Percentiles rank a stretch among this genome's conserved stretches.
These are phyloP conservation scores for Larimichthys crocea DNA, from an alignment of 2,113 vertebrate genomes.

Conservation along the genomic window DNA sequence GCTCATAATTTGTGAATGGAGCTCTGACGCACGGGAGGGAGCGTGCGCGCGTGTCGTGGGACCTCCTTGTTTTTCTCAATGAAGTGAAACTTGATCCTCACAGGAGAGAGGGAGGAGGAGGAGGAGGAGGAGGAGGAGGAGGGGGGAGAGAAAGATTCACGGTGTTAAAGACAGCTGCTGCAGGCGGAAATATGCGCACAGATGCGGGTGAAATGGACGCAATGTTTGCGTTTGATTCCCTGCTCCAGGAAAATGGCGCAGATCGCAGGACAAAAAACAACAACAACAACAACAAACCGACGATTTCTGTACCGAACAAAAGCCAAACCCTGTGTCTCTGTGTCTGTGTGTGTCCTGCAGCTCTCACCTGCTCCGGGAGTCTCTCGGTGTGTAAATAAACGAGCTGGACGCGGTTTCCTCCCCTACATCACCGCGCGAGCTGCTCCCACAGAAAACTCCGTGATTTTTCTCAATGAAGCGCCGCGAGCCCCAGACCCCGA, in stretches of 20 bases:
- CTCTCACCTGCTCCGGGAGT: constrained; percentile 56
- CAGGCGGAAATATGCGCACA: neutral
- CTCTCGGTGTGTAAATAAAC: constrained; percentile 1
- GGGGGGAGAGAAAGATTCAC: neutral
- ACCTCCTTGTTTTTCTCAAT: constrained; percentile 84
- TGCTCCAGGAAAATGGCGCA: constrained; percentile 79
- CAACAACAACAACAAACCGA: neutral
- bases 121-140: no score
- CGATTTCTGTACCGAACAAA: neutral
- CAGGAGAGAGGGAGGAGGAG: neutral
- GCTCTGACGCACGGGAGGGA: constrained; percentile 27
- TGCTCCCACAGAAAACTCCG: constrained; percentile 21
- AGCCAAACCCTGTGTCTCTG: neutral
- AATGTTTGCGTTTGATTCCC: constrained; percentile 16
- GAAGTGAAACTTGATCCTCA: constrained; percentile 83
- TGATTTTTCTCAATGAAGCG: constrained; percentile 81
- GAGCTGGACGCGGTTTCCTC: constrained; percentile 14
- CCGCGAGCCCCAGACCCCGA: no score
- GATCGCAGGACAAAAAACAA: neutral
- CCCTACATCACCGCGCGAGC: constrained; percentile 56
- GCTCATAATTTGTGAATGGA: constrained; percentile 43
- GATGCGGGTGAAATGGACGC: constrained; percentile 32
- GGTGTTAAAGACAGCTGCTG: constrained; percentile 10
- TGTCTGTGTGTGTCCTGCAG: neutral
- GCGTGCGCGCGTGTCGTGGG: neutral